Evolutionary conservation across 2,888 invertebrate species (phyloP).

Genomic region (Drosophila putrida): DNA sequence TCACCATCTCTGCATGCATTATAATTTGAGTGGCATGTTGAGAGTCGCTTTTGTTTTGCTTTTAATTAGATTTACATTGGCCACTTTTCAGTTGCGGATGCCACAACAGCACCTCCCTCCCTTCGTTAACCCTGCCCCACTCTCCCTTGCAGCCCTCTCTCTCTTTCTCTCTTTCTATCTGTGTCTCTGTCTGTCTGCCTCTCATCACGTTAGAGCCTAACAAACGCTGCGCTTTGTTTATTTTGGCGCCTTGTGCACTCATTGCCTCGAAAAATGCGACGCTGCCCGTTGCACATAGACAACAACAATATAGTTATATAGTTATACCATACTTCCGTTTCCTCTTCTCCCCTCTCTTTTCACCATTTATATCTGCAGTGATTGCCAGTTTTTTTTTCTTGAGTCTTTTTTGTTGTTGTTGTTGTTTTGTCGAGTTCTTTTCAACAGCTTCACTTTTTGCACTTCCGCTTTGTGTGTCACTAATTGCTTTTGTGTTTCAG

Average conservation of each 20-base stretch:
- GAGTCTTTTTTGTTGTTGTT: conserved; percentile 22
- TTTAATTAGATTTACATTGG: conserved; percentile 82
- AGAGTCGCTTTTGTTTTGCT: conserved; percentile 81
- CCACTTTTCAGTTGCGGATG: conserved; percentile 77
- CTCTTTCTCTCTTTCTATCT: neutral
- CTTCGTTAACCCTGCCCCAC: neutral
- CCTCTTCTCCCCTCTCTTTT: neutral
- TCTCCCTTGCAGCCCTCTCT: neutral
- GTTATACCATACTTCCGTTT: neutral
- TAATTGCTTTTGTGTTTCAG: conserved; percentile 81
- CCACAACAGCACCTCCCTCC: conserved; percentile 28
- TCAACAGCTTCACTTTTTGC: conserved; percentile 79
- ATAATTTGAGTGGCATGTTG: conserved; percentile 80
- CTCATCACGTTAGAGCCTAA: conserved; percentile 62
- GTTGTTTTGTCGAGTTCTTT: conserved; percentile 68
- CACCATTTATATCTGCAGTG: conserved; percentile 11
- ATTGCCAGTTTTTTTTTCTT: conserved; percentile 33
- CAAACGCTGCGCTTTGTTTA: conserved; percentile 76
- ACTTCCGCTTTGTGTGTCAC: conserved; percentile 82
- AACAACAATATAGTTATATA: conserved; percentile 19
- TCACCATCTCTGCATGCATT: conserved; percentile 61
- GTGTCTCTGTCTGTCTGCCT: neutral
- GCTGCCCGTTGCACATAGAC: conserved; percentile 38
- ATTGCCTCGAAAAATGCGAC: conserved; percentile 20
- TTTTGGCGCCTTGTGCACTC: conserved; percentile 75